Base-by-base conservation (phyloP, 2,888 invertebrate genomes). In the Pollenia griseotomentosa region DNA sequence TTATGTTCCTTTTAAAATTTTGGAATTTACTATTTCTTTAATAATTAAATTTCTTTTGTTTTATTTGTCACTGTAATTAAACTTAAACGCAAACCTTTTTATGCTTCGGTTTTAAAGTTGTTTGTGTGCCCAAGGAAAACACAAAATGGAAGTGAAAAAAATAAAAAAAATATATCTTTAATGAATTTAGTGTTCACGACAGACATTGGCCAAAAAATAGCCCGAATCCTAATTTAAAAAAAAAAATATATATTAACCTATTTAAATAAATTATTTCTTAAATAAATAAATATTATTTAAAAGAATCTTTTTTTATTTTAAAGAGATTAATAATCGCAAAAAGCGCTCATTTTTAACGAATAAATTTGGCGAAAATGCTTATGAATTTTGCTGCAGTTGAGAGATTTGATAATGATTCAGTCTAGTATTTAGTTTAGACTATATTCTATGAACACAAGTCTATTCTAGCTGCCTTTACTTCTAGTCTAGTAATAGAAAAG, bases 81-180 rank as follows among this genome's bases (percentile, higher is more conserved):
- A 55, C 16, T 23, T 23, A 55, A 48, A 66, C 7, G 9, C 42
- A 51, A n/a, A 51, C 44, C 51, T 48, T 23, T 23, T 2, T 2
- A 23, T 23, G 2, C 2, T 23, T 23, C 2, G 2, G 23, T 3
- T 23, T 23, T 2, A 2, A 2, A 2, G 23, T 23, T 2, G 0
- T 23, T 23, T 23, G 23, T 23, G 23, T 33, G 12, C 11, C 16
- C 7, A 61, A 78, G 40, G 23, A 63, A 46, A 48, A 77, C 5
- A 12, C 14, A 66, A 68, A 68, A 68, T 12, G 16, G 16, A 48
- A 57, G 23, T 46, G 11, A 61, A 57, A 78, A 14, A 33, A 59
- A 75, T 10, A 75, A 55, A 77, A 66, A 68, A 48, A 66, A 78
- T 16, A 78, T n/a, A 57, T 33, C 19, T 12, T 79, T 79, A 79